Percentiles rank a stretch among this genome's conserved stretches.
Evolutionary conservation across 1,140 invertebrate species (phyloP).

Genomic region (Atopsyche davidsoni): DNA sequence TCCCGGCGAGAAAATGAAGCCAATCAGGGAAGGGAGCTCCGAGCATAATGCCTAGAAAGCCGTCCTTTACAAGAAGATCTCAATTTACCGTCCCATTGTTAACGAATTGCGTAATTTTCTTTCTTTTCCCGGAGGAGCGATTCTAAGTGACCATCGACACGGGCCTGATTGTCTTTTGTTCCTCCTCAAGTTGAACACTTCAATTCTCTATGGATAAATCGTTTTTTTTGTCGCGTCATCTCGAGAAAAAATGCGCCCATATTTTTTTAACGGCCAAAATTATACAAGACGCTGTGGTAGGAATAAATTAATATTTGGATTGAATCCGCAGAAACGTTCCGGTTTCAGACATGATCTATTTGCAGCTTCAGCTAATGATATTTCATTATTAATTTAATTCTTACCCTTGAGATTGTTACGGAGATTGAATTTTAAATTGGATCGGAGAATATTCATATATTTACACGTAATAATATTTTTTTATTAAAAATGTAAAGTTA

Average conservation of each 20-base stretch:
- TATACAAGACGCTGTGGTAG: too few species aligned
- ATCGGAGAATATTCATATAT: constrained; percentile 9
- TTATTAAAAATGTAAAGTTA: neutral
- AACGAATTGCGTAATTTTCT: constrained; percentile 14
- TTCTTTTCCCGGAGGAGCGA: neutral
- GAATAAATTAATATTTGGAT: too few species aligned
- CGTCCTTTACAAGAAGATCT: constrained; percentile 10
- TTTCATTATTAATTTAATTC: constrained; percentile 6
- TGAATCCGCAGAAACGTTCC: too few species aligned
- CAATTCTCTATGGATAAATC: too few species aligned
- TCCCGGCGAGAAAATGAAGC: constrained; percentile 14
- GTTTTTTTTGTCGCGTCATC: too few species aligned
- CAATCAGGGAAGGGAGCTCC: constrained; percentile 9
- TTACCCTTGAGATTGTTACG: constrained; percentile 11
- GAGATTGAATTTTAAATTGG: constrained; percentile 29
- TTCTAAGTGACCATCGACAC: constrained; percentile 16
- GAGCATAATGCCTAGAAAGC: neutral
- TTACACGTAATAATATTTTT: neutral
- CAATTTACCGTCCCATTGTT: constrained; percentile 13
- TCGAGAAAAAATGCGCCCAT: too few species aligned
- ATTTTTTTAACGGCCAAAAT: too few species aligned
- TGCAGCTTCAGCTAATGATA: neutral
- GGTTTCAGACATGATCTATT: neutral
- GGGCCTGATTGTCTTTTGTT: too few species aligned
- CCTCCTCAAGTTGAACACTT: too few species aligned